Conservation (phyloP, 1,140 invertebrate species). For the Papilio polyxenes region DNA sequence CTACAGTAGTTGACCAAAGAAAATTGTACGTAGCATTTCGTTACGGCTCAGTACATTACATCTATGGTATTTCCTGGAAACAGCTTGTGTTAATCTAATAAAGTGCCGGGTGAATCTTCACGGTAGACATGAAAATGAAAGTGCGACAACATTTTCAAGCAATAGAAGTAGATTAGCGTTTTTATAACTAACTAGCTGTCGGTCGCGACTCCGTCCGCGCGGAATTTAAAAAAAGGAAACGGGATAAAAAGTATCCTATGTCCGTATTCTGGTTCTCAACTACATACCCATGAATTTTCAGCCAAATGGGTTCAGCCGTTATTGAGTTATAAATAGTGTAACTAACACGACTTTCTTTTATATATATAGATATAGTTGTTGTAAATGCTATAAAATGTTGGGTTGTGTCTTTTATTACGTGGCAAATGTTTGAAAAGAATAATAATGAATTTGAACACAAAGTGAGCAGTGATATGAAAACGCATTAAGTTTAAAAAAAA, state of each 20-base stretch:
- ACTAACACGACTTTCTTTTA: no score
- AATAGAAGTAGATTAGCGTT: conserved; percentile 9
- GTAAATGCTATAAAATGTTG: conserved; percentile 19
- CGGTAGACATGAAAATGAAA: conserved; percentile 31
- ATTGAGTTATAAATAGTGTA: no score
- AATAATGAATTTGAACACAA: neutral
- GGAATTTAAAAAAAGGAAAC: no score
- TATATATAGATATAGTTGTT: neutral
- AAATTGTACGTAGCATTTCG: conserved; percentile 41
- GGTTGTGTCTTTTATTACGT: neutral
- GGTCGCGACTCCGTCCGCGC: no score
- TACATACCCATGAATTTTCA: no score
- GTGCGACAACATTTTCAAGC: neutral
- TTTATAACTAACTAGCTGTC: no score
- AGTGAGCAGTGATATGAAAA: no score
- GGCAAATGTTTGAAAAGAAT: neutral
- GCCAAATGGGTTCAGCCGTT: no score
- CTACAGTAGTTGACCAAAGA: conserved; percentile 38
- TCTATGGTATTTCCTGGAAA: conserved; percentile 24
- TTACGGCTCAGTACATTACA: conserved; percentile 9
- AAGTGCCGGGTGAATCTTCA: conserved; percentile 30
- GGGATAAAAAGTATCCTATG: no score
- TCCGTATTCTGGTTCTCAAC: no score
- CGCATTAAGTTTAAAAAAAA: no score
- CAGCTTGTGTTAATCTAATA: conserved; percentile 27